Percentiles rank a stretch among this genome's conserved stretches.
Evolutionary conservation across 1,140 invertebrate genomes (phyloP).

Genomic region (Lepidurus arcticus): DNA sequence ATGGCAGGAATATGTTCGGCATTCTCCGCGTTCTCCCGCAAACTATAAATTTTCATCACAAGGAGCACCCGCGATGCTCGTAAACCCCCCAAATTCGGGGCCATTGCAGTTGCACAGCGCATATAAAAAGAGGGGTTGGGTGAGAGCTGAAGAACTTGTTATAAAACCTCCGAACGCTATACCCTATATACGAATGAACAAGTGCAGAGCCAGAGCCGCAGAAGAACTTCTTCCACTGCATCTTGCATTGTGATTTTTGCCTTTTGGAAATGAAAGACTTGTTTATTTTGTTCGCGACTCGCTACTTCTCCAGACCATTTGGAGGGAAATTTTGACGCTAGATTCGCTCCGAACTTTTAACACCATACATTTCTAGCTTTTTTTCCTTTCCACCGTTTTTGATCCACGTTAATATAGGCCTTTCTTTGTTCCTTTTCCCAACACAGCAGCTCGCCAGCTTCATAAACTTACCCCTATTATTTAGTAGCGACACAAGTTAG

Average conservation of each 20-base stretch:
- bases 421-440: too few species aligned
- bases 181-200: not conserved
- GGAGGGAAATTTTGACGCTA: not conserved
- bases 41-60: conserved; percentile 16
- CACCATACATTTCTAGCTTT: too few species aligned
- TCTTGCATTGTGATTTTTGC: not conserved
- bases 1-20: not conserved
- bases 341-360: not conserved
- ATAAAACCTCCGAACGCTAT: not conserved
- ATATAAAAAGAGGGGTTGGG: not conserved
- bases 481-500: too few species aligned
- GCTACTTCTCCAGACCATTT: not conserved
- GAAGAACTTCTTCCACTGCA: not conserved
- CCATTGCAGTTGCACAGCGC: not conserved
- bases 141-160: conserved; percentile 4
- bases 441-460: too few species aligned
- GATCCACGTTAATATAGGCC: too few species aligned
- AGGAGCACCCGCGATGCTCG: conserved; percentile 11
- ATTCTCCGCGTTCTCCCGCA: not conserved
- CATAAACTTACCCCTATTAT: too few species aligned
- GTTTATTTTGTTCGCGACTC: not conserved
- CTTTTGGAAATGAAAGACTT: not conserved
- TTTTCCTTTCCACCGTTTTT: too few species aligned
- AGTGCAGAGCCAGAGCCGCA: not conserved
- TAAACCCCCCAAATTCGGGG: not conserved